Percentiles rank a stretch among this genome's conserved stretches.
phyloP scores from a whole-genome alignment of 35 echinoderm and acorn worm species.

The Ophiothrix spiculata region DNA sequence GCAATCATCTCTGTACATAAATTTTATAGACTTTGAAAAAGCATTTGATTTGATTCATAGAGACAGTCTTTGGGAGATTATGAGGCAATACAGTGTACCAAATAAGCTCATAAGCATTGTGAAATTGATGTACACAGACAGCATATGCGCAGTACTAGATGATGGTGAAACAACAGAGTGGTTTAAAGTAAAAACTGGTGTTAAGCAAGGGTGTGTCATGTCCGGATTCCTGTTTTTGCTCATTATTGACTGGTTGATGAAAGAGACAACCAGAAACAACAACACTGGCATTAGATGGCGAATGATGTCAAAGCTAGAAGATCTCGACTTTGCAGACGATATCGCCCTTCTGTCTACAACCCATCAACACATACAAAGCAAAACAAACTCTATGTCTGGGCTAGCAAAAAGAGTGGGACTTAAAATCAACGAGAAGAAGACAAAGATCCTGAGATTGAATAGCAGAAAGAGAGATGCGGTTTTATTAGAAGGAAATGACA shows the following conservation, averaged over 20 bases:
- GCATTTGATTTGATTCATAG: slow-evolving; percentile 47
- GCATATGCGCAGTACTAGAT: neutral
- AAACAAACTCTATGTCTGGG: slow-evolving; percentile 6
- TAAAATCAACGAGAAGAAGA: slow-evolving; percentile 24
- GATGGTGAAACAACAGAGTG: neutral
- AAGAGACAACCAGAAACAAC: slow-evolving; percentile 14
- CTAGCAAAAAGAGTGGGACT: slow-evolving; percentile 1
- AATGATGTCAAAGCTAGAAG: neutral
- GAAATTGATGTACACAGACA: neutral
- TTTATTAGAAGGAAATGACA: too few species aligned
- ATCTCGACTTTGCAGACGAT: slow-evolving; percentile 52
- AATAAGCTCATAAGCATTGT: neutral
- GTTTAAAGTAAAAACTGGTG: slow-evolving; percentile 41
- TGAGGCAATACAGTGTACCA: slow-evolving; percentile 37
- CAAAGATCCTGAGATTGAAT: too few species aligned
- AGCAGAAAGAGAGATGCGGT: too few species aligned
- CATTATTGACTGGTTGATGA: slow-evolving; percentile 40
- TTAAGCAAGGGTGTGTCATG: slow-evolving; percentile 52
- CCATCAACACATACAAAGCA: slow-evolving; percentile 41
- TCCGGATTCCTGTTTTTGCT: slow-evolving; percentile 36
- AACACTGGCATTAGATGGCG: slow-evolving; percentile 38
- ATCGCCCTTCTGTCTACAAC: slow-evolving; percentile 32
- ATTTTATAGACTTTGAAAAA: slow-evolving; percentile 53
- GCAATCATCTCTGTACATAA: too few species aligned
- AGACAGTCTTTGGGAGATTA: slow-evolving; percentile 46